Conservation (phyloP, 2,888 invertebrate genomes). For the Pecten maximus region DNA sequence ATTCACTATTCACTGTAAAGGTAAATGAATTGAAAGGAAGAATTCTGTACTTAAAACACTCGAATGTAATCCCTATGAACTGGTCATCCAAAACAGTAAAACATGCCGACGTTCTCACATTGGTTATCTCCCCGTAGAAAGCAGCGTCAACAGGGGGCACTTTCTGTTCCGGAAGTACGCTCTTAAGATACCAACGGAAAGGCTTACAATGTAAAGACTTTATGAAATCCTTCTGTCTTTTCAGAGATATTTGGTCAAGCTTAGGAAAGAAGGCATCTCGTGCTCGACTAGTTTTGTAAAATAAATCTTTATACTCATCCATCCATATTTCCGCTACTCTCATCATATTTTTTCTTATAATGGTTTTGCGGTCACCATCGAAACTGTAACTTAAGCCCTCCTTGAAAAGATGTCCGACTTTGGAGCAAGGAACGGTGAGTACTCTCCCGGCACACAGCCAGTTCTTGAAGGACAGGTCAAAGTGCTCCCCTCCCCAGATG, state of each 20-base stretch:
- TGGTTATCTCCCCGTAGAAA: slow-evolving; percentile 64
- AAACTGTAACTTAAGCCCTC: slow-evolving; percentile 46
- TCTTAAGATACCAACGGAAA: slow-evolving; percentile 98
- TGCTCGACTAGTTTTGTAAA: not conserved
- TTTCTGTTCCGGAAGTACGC: slow-evolving; percentile 92
- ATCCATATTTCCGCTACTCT: slow-evolving; percentile 55
- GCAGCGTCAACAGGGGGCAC: slow-evolving; percentile 61
- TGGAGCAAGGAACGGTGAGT: slow-evolving; percentile 61
- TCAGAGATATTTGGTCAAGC: slow-evolving; percentile 81
- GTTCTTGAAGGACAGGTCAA: slow-evolving; percentile 95
- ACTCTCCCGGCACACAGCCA: slow-evolving; percentile 68
- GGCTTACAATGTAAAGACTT: slow-evolving; percentile 89
- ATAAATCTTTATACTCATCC: slow-evolving; percentile 52
- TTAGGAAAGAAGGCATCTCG: not conserved
- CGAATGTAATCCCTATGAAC: slow-evolving; percentile 65
- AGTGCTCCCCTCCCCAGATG: slow-evolving; percentile 99
- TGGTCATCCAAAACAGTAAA: slow-evolving; percentile 58
- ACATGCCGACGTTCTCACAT: slow-evolving; percentile 62
- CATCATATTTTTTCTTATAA: slow-evolving; percentile 44
- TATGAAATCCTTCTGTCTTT: not conserved
- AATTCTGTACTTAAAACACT: slow-evolving; percentile 67
- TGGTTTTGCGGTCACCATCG: not conserved
- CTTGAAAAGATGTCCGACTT: slow-evolving; percentile 64
- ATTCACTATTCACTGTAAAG: slow-evolving; percentile 57
- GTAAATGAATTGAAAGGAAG: slow-evolving; percentile 66